phyloP scores from a whole-genome alignment of 2,888 invertebrate genomes.

The Drosophila meridionalis region DNA sequence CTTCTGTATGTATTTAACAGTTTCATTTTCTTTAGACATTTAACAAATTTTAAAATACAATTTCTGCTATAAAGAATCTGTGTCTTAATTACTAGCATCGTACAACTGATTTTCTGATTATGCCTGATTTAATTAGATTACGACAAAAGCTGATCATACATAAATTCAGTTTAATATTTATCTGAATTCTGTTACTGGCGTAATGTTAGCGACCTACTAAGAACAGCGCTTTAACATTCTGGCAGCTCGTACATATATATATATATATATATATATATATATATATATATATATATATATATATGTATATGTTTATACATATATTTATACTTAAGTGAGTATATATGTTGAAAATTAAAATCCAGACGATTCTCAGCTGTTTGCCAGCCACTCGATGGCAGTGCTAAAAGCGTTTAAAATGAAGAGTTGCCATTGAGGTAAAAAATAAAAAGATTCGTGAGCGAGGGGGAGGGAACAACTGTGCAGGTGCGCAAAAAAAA shows the following conservation, averaged over 20 bases:
- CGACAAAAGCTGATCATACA: no score
- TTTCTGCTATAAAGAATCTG: no score
- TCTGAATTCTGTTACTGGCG: background rate
- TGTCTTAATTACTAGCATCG: no score
- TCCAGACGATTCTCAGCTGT: slow-evolving; percentile 58
- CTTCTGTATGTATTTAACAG: no score
- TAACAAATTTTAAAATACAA: no score
- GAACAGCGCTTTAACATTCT: background rate
- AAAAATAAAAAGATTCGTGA: background rate
- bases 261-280: background rate
- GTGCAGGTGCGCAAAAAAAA: slow-evolving; percentile 13
- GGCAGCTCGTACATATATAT: no score
- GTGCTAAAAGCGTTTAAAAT: slow-evolving; percentile 67
- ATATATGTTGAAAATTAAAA: slow-evolving; percentile 54
- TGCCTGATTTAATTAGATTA: no score
- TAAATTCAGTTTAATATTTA: no score
- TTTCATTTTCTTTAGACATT: no score
- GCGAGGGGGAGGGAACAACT: background rate
- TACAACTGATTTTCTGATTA: no score
- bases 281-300: background rate
- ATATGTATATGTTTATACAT: background rate
- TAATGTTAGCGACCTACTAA: background rate
- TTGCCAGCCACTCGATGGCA: slow-evolving; percentile 66
- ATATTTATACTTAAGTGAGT: background rate
- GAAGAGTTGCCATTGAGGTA: slow-evolving; percentile 47